Conservation (phyloP, 2,797 vertebrate species). For the Premnoplex brunnescens region DNA sequence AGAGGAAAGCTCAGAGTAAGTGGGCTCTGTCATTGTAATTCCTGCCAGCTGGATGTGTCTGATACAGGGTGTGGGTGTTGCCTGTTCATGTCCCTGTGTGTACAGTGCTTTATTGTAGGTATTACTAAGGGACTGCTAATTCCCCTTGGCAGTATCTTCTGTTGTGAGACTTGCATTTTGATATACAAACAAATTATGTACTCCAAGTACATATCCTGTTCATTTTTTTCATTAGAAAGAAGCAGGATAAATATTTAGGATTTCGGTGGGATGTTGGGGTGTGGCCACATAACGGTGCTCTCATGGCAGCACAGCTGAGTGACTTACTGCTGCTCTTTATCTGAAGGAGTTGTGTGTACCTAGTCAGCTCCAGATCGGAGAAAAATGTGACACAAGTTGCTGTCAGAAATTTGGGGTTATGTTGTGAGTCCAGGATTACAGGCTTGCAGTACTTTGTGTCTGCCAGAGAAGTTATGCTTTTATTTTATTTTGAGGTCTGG, state of each 20-base stretch:
- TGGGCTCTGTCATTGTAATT: neutral
- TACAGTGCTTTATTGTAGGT: neutral
- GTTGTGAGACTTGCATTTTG: neutral
- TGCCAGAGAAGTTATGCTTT: neutral
- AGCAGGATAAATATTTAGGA: neutral
- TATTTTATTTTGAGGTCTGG: neutral
- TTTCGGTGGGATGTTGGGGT: neutral
- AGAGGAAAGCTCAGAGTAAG: slow-evolving; percentile 88
- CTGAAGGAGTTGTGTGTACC: neutral
- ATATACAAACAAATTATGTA: neutral
- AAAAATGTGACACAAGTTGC: neutral
- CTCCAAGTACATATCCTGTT: neutral
- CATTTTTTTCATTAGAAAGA: neutral
- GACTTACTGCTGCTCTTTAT: neutral
- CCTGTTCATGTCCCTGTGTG: neutral
- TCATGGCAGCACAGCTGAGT: neutral
- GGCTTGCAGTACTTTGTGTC: neutral
- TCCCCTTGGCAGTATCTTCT: neutral
- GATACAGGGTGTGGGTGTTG: neutral
- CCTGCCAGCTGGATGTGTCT: neutral
- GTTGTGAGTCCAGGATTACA: neutral
- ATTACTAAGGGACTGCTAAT: neutral
- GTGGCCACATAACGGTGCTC: neutral
- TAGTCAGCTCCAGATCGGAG: neutral
- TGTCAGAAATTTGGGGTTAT: neutral